Percentiles rank a stretch among this genome's conserved stretches.
Conservation (phyloP, 1,140 invertebrate genomes). For the Drosophila carrolli region DNA sequence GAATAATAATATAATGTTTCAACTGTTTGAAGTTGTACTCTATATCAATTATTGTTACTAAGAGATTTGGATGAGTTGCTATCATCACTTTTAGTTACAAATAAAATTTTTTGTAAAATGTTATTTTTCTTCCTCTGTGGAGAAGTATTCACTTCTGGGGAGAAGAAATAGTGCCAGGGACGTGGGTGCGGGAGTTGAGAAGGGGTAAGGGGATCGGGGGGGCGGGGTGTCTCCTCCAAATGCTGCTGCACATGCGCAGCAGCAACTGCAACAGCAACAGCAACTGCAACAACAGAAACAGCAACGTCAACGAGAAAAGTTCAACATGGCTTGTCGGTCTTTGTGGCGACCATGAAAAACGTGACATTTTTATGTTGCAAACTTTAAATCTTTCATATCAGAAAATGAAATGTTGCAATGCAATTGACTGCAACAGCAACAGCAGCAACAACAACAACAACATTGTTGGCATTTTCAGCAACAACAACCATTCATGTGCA, state of each 20-base stretch:
- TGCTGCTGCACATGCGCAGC: conserved; percentile 59
- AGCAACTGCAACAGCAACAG: conserved; percentile 43
- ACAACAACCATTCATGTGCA: conserved; percentile 41
- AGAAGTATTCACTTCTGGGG: conserved; percentile 44
- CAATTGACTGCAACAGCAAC: conserved; percentile 75
- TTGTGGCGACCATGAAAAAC: conserved; percentile 84
- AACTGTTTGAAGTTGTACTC: too few relatives aligned
- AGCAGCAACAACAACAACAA: conserved; percentile 47
- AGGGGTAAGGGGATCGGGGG: not conserved
- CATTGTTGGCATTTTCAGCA: conserved; percentile 58
- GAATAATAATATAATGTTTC: too few relatives aligned
- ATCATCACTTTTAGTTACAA: too few relatives aligned
- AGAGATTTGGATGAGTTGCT: too few relatives aligned
- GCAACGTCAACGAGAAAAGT: conserved; percentile 48
- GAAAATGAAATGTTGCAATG: conserved; percentile 83
- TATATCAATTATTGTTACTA: too few relatives aligned
- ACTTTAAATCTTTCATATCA: conserved; percentile 85
- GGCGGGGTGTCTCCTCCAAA: conserved; percentile 4
- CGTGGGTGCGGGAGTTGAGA: conserved; percentile 4
- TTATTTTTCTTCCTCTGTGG: conserved; percentile 2
- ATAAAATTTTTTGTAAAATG: not conserved
- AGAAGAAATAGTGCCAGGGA: conserved; percentile 32
- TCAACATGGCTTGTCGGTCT: conserved; percentile 67
- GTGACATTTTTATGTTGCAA: conserved; percentile 85
- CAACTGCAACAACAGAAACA: conserved; percentile 39